Evolutionary conservation across 2,797 vertebrate species (phyloP), one percentile per base, ranked within the genome.

Genomic region (Heliangelus exortis): DNA sequence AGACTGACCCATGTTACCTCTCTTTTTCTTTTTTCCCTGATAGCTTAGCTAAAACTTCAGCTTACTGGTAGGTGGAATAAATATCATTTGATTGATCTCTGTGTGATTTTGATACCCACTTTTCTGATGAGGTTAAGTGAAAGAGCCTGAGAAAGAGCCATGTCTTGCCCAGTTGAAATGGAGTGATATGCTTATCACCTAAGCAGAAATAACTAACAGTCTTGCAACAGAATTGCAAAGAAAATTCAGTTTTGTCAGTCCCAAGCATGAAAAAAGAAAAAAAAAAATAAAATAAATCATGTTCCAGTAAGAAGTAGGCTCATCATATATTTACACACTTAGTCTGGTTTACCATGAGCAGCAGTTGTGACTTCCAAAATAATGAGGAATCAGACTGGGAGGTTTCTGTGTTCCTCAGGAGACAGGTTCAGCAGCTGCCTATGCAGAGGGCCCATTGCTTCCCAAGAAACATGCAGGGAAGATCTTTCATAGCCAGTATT

Each of bases 291-390:
- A n/a, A n/a, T n/a, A 23, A 11, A 21, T 55, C 31, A 63, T 20
- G 15, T 5, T 15, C 47, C 25, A 74, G 11, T 47, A 20, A 55
- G 43, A 76, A 31, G 22, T 41, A 58, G 19, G 14, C 6, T 77
- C 8, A 12, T 43, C 8, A 2, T 8, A 2, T 10, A 9, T 33
- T 74, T 74, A 36, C 47, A 31, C 4, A 7, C 31, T 50, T 34
- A 6, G 29, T 39, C 34, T 1, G 3, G 18, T 72, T 74, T 84
- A 33, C 18, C 10, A 7, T 0, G 1, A 61, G 31, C 71, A 72
- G 47, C 23, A 10, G 11, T 18, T 84, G 10, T 74, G 51, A 39
- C 54, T 68, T 53, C 33, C 21, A 48, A 53, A 66, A 23, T 12
- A 10, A 26, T 10, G 43, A 79, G 53, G 50, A 62, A 23, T 31